Percentiles rank a stretch among this genome's conserved stretches.
phyloP scores from a whole-genome alignment of 2,888 invertebrate species.

The Tinea pellionella region DNA sequence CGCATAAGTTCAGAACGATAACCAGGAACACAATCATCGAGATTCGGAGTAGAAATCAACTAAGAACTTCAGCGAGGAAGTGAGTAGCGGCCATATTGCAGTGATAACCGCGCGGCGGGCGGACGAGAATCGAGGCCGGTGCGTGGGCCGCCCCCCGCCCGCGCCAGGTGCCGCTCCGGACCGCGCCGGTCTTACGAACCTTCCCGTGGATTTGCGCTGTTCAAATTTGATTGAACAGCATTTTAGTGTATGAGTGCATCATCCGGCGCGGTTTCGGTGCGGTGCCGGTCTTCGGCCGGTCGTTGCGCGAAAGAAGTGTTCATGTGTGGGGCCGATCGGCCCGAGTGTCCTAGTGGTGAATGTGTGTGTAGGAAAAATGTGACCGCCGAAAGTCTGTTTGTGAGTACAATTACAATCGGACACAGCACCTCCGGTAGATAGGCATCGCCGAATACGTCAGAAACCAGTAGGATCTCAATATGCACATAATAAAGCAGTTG shows the following conservation, averaged over 20 bases:
- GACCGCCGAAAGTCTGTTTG: conserved; percentile 55
- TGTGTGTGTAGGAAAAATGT: conserved; percentile 60
- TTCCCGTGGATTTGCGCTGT: conserved; percentile 70
- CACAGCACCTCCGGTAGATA: neutral
- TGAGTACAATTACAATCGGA: conserved; percentile 42
- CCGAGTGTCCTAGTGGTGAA: conserved; percentile 51
- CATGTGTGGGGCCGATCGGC: conserved; percentile 49
- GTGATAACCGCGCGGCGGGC: conserved; percentile 70
- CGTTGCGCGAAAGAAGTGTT: neutral
- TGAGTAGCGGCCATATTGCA: conserved; percentile 71
- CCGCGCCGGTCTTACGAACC: conserved; percentile 72
- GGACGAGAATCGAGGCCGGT: conserved; percentile 71
- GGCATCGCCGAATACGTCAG: neutral
- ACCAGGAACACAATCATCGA: conserved; percentile 66
- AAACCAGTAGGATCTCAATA: neutral
- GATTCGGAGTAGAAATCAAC: conserved; percentile 69
- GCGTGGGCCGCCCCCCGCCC: conserved; percentile 70
- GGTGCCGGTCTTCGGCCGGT: conserved; percentile 25
- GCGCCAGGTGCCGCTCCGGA: conserved; percentile 63
- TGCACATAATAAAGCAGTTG: conserved; percentile 9
- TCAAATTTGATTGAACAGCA: conserved; percentile 58
- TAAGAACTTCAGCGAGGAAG: conserved; percentile 70
- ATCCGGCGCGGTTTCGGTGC: conserved; percentile 55
- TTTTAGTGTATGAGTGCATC: conserved; percentile 59
- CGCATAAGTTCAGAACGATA: conserved; percentile 69